Percentiles rank a stretch among this genome's conserved stretches.
Conservation (phyloP, 2,888 invertebrate species). For the Polydrusus tereticollis region DNA sequence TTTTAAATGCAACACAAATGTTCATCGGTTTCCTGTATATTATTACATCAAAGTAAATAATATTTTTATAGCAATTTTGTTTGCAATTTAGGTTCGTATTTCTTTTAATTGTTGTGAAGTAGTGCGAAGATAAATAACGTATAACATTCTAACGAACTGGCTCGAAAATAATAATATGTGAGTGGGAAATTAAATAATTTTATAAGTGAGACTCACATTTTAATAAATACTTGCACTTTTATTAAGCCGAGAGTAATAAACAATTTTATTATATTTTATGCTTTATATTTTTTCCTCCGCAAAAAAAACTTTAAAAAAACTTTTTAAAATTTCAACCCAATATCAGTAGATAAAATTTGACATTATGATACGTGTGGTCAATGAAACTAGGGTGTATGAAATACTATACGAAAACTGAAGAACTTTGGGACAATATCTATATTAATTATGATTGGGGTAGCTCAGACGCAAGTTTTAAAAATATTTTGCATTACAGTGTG, state of each 20-base stretch:
- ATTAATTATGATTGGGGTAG: too few relatives aligned
- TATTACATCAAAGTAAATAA: slow-evolving; percentile 42
- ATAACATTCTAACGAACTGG: slow-evolving; percentile 14
- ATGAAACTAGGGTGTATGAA: too few relatives aligned
- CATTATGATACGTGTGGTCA: too few relatives aligned
- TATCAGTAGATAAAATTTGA: too few relatives aligned
- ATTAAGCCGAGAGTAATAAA: background rate
- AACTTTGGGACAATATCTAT: too few relatives aligned
- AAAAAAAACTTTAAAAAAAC: too few relatives aligned
- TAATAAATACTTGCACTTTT: slow-evolving; percentile 5
- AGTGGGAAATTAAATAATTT: background rate
- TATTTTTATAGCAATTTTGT: slow-evolving; percentile 42
- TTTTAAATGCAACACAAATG: slow-evolving; percentile 38
- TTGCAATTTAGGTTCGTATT: slow-evolving; percentile 36
- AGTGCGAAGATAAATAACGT: slow-evolving; percentile 36
- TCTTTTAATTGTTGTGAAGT: slow-evolving; percentile 42
- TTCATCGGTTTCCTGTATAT: slow-evolving; percentile 43
- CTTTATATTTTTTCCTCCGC: background rate
- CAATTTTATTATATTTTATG: background rate
- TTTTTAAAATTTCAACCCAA: too few relatives aligned
- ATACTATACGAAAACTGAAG: too few relatives aligned
- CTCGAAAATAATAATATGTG: background rate
- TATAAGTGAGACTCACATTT: background rate
- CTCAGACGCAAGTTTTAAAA: too few relatives aligned
- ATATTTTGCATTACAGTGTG: too few relatives aligned